These are phyloP conservation scores for Apodemia zela DNA, from an alignment of 2,888 invertebrate species.

Conservation along the genomic window DNA sequence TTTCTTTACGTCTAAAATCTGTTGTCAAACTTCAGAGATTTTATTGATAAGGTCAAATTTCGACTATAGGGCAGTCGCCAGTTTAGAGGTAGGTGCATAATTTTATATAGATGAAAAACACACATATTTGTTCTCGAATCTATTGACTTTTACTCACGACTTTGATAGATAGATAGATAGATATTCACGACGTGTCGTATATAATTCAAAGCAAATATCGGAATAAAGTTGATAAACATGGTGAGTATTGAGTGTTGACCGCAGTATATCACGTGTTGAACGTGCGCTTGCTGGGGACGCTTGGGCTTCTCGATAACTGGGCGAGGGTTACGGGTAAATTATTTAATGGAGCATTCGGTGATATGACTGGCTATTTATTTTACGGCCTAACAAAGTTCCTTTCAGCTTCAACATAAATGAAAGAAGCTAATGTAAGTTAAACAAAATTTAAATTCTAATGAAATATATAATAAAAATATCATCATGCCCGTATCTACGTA, in stretches of 20 bases:
- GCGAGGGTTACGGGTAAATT: not conserved
- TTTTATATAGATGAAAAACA: no score
- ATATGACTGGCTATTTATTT: not conserved
- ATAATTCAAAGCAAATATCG: conserved; percentile 8
- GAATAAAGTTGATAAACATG: conserved; percentile 1
- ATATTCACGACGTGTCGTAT: not conserved
- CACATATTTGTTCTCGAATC: not conserved
- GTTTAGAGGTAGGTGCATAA: no score
- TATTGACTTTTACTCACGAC: not conserved
- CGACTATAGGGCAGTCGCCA: no score
- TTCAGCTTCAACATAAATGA: no score
- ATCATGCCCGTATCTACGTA: no score
- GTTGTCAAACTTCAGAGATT: no score
- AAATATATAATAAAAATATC: no score
- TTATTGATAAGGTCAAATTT: no score
- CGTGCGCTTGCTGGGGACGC: not conserved
- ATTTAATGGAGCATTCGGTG: not conserved
- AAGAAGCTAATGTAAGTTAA: no score
- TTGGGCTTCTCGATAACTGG: not conserved
- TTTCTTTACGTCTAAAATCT: no score
- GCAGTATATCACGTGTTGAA: conserved; percentile 8
- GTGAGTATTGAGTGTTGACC: conserved; percentile 7
- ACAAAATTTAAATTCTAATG: no score
- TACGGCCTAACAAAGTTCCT: not conserved
- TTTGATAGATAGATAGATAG: no score